phyloP scores from a whole-genome alignment of 2,888 invertebrate genomes.

The Drosophila putrida region DNA sequence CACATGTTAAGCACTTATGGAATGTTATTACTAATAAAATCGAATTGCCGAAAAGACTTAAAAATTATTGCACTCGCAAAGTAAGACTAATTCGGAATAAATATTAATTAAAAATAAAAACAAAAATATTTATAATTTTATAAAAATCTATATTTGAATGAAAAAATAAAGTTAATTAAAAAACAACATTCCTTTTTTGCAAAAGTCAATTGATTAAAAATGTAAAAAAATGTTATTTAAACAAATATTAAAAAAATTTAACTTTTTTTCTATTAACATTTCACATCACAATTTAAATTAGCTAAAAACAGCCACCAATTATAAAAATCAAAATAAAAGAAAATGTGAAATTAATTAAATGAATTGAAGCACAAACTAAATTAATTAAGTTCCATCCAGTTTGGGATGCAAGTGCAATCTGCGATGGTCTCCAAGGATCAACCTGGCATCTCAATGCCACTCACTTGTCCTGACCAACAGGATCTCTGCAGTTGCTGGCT shows the following conservation, averaged over 20 bases:
- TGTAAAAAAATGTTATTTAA: not conserved
- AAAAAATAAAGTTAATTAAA: not conserved
- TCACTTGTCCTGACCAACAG: conserved; percentile 14
- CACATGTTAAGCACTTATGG: conserved; percentile 3
- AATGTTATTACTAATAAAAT: conserved; percentile 28
- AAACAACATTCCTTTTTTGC: not conserved
- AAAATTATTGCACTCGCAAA: not conserved
- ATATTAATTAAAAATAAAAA: too few species aligned
- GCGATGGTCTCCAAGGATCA: conserved; percentile 7
- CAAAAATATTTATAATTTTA: too few species aligned
- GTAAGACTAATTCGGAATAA: not conserved
- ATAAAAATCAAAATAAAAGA: too few species aligned
- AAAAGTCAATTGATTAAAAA: not conserved
- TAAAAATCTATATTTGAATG: not conserved
- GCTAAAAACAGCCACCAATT: not conserved
- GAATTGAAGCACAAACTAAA: not conserved
- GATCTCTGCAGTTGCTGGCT: conserved; percentile 20
- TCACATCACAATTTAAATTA: not conserved
- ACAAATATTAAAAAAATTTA: too few species aligned
- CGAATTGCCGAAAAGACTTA: conserved; percentile 7
- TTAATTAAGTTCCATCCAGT: conserved; percentile 1
- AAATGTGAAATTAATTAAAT: not conserved
- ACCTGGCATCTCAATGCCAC: conserved; percentile 16
- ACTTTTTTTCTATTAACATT: too few species aligned
- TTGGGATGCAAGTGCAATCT: not conserved